Percentiles rank a stretch among this genome's conserved stretches.
Evolutionary conservation across 1,140 invertebrate genomes (phyloP).

Genomic region (Formica exsecta): DNA sequence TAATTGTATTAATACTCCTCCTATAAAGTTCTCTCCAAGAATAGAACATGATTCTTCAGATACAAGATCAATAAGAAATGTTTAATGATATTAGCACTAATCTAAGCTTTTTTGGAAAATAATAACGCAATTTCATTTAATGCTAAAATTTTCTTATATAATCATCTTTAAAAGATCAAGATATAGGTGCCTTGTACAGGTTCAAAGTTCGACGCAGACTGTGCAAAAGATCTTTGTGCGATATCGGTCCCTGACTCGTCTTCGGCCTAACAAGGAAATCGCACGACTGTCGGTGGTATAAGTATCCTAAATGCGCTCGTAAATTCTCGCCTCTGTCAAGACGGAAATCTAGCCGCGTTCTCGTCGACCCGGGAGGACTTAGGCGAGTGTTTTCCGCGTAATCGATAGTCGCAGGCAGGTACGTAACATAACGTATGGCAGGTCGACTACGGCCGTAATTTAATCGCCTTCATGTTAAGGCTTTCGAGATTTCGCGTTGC

Average conservation of each 20-base stretch:
- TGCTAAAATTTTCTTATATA: neutral
- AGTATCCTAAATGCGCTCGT: constrained; percentile 49
- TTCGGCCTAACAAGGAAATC: constrained; percentile 38
- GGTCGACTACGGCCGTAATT: constrained; percentile 72
- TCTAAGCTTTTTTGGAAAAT: neutral
- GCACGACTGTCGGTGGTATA: constrained; percentile 6
- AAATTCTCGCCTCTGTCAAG: constrained; percentile 56
- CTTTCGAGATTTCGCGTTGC: constrained; percentile 74
- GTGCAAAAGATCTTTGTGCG: neutral
- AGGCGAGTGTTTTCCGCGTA: constrained; percentile 38
- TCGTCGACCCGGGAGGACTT: constrained; percentile 18
- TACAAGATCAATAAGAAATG: neutral
- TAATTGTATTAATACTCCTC: neutral
- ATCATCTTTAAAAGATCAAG: neutral
- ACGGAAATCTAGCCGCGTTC: constrained; percentile 33
- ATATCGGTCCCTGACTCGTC: neutral
- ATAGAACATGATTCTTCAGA: neutral
- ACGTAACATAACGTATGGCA: constrained; percentile 43
- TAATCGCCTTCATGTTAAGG: constrained; percentile 74
- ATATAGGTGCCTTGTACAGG: neutral
- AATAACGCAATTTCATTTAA: neutral
- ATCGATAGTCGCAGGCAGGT: constrained; percentile 48
- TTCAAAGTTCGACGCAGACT: neutral
- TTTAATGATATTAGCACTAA: neutral
- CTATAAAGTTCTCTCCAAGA: neutral